Conservation (phyloP, 2,113 vertebrate genomes). For the Peromyscus leucopus region DNA sequence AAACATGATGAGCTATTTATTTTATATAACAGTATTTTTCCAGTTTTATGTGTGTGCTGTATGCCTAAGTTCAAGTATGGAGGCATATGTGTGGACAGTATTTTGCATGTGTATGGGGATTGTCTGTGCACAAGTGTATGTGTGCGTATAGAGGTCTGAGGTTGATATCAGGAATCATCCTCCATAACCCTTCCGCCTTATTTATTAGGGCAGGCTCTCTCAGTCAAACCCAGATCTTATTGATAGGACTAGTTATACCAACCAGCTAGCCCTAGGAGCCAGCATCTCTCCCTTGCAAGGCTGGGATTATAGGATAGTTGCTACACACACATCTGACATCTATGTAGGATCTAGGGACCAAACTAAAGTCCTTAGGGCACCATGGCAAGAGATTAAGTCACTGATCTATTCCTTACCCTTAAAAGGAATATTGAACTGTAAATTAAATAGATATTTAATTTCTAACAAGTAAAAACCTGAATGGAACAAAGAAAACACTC, state of each 20-base stretch:
- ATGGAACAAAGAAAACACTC: not conserved
- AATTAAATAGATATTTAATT: constrained; percentile 19
- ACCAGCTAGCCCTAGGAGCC: too few relatives aligned
- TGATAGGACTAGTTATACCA: too few relatives aligned
- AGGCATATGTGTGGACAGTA: not conserved
- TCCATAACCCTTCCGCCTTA: not conserved
- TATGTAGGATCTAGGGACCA: not conserved
- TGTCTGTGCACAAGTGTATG: too few relatives aligned
- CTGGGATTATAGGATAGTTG: not conserved
- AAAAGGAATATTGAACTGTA: not conserved
- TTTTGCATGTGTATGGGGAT: not conserved
- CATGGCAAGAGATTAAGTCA: not conserved
- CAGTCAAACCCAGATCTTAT: not conserved
- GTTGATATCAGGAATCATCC: not conserved
- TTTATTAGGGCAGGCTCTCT: not conserved
- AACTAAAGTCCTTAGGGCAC: not conserved
- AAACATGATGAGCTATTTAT: not conserved
- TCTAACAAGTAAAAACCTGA: constrained; percentile 31
- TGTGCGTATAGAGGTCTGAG: not conserved
- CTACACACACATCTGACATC: not conserved
- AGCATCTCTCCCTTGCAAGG: too few relatives aligned
- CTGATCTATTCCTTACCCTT: not conserved
- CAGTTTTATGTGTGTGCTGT: not conserved
- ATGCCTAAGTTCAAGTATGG: not conserved
- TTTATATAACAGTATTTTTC: constrained; percentile 33